A percentile compares a stretch with the other conserved stretches of the same genome.
Conservation (phyloP, 1,140 invertebrate species). For the Lepidurus arcticus region DNA sequence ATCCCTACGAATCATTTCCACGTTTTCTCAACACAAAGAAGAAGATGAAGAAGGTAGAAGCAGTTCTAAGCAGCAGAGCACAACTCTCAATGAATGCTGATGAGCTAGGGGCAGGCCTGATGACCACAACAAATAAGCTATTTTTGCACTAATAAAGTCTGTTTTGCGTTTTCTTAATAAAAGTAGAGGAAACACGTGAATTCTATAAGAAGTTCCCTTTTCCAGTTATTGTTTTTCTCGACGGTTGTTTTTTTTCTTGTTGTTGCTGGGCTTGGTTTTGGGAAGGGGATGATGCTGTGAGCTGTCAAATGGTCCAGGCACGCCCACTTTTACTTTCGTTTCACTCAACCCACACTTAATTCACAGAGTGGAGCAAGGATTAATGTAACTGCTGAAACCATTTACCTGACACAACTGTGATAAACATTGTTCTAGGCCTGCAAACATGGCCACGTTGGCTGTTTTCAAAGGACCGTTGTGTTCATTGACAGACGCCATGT, state of each 20-base stretch:
- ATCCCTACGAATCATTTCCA: background rate
- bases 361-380: background rate
- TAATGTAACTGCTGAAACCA: conserved; percentile 1
- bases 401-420: conserved; percentile 18
- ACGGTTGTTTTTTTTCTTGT: background rate
- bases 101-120: background rate
- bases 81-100: background rate
- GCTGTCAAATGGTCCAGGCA: conserved; percentile 3
- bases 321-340: conserved; percentile 17
- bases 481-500: conserved; percentile 21
- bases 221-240: background rate
- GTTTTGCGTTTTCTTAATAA: background rate
- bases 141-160: background rate
- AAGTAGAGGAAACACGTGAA: background rate
- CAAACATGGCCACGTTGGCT: conserved; percentile 21
- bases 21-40: background rate
- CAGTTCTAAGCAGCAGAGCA: background rate
- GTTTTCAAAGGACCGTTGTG: conserved; percentile 21
- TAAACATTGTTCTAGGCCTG: conserved; percentile 21
- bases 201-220: background rate
- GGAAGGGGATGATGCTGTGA: background rate
- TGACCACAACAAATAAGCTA: conserved; percentile 12
- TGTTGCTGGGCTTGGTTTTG: conserved; percentile 8
- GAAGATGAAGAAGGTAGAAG: background rate
- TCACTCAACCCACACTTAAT: background rate